Conservation (phyloP, 2,113 vertebrate species). For the Dinomys branickii region DNA sequence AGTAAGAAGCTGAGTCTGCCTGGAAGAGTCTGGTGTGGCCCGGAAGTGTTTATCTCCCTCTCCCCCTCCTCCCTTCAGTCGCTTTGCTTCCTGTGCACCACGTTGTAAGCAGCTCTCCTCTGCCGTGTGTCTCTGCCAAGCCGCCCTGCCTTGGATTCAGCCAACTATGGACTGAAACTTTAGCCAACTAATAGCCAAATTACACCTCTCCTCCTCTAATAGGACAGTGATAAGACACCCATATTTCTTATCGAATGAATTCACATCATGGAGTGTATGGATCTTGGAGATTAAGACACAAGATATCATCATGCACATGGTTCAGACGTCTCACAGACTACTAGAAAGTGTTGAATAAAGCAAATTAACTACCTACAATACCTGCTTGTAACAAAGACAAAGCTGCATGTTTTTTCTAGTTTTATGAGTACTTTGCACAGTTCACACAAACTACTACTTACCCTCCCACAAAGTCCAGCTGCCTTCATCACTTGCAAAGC, state of each 20-base stretch:
- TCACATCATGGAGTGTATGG: neutral
- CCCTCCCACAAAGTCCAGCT: constrained; percentile 4
- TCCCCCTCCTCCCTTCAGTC: neutral
- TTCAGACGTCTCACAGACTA: neutral
- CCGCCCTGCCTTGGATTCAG: neutral
- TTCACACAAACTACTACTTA: neutral
- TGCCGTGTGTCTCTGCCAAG: neutral
- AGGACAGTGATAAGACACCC: neutral
- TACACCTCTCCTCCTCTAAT: neutral
- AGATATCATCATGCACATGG: neutral
- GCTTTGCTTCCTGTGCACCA: neutral
- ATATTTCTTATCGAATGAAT: neutral
- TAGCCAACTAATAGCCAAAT: neutral
- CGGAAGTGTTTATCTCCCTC: neutral
- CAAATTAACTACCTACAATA: neutral
- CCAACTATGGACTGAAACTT: neutral
- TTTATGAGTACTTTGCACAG: neutral
- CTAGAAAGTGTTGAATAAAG: neutral
- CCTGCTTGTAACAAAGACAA: neutral
- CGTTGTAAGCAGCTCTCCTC: neutral
- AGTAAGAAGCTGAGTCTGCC: neutral
- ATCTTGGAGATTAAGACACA: neutral
- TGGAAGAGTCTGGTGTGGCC: neutral
- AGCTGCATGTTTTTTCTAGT: neutral
- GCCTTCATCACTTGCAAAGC: constrained; percentile 34